These are phyloP conservation scores for Oryzias dopingdopingensis DNA, from an alignment of 2,797 vertebrate genomes.

Conservation along the genomic window DNA sequence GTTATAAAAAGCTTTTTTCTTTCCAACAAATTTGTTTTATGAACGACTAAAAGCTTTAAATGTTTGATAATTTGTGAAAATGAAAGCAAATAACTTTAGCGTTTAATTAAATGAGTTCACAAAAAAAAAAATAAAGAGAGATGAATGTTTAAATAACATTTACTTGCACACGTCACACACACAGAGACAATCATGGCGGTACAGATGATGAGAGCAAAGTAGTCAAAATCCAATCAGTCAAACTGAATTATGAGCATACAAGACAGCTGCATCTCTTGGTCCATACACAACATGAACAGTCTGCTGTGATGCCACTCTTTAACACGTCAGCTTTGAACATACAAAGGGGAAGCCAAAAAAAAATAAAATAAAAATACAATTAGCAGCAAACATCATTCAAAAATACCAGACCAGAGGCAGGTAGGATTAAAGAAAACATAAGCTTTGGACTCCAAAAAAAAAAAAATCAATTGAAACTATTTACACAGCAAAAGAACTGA, in stretches of 20 bases:
- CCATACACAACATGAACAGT: constrained; percentile 63
- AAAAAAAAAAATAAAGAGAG: not conserved
- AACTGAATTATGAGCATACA: constrained; percentile 36
- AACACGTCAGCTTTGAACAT: constrained; percentile 46
- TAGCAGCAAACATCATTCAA: constrained; percentile 58
- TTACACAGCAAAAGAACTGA: constrained; percentile 77
- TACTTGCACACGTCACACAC: constrained; percentile 73
- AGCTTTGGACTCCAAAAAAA: constrained; percentile 53
- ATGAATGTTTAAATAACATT: constrained; percentile 80
- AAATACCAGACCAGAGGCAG: constrained; percentile 63
- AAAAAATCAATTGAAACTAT: constrained; percentile 66
- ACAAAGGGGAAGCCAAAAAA: constrained; percentile 22
- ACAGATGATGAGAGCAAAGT: constrained; percentile 63
- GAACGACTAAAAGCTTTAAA: not conserved
- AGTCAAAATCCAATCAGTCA: constrained; percentile 40
- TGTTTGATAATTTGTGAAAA: not conserved
- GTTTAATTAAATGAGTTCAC: constrained; percentile 5
- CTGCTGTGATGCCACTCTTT: constrained; percentile 50
- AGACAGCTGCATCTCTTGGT: constrained; percentile 63
- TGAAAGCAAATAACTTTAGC: not conserved
- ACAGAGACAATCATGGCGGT: constrained; percentile 67
- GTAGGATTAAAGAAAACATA: constrained; percentile 44
- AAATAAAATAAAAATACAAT: constrained; percentile 23
- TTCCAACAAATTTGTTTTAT: too few relatives aligned
- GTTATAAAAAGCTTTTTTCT: too few relatives aligned